Base-by-base conservation (phyloP, 2,888 invertebrate genomes). In the Drosophila formosana region DNA sequence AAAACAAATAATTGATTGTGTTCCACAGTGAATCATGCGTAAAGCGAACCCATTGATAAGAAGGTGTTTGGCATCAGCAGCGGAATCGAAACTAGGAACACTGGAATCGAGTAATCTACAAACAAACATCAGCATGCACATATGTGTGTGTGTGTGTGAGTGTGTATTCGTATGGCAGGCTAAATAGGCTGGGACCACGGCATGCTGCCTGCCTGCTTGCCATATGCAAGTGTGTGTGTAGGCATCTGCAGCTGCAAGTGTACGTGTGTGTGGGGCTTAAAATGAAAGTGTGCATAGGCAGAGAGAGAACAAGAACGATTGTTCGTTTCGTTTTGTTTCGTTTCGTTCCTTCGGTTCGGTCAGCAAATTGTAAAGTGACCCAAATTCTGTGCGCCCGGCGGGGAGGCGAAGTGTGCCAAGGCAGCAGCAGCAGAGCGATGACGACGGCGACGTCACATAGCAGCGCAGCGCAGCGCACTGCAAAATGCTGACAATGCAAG, bases 281-380 rank as follows among this genome's bases (percentile, higher is more conserved):
- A 72, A 78, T 60, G 78, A 70, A 80, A 80, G 69, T 72, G 66
- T 63, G 62, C 78, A 75, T 66, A 70, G 81, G 66, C 67, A 65
- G 70, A 88, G 80, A 58, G 68, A 74, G 46, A 45, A 55, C 18
- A 65, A 84, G 68, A 85, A 69, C 82, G 63, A 78, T 63, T 39
- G 55, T 41, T 58, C 25, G 47, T 41, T 41, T 79, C 55, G 80
- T 34, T 18, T 18, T 18, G 18, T 18, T 39, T 57, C 23, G 47
- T 39, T 18, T 79, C 55, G 80, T 37, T 37, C 37, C 41, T 82
- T 82, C 80, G 89, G 53, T 82, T 82, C 80, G 89, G 89, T 87
- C 83, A 84, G 83, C 83, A 72, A 89, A 88, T 84, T 84, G 75
- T 87, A 87, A 77, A 88, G 78, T 89, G 89, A 86, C 89, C 89